phyloP scores from a whole-genome alignment of 2,888 invertebrate species.

The Dromius quadrimaculatus region DNA sequence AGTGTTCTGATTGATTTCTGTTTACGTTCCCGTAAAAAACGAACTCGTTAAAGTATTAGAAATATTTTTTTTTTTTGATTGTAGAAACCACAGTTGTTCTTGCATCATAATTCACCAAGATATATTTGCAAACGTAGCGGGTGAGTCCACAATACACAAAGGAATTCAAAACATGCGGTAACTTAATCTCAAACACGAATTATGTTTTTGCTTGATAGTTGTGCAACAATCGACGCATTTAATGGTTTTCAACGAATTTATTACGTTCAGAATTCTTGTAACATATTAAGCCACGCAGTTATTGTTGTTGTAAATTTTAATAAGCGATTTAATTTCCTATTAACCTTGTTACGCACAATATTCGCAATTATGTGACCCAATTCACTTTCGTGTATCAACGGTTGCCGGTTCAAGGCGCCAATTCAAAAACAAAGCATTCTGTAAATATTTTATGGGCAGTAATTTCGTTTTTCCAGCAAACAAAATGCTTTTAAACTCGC shows the following conservation, averaged over 20 bases:
- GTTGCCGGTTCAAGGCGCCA: constrained; percentile 20
- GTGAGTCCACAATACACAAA: constrained; percentile 20
- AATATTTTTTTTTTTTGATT: no score
- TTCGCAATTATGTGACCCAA: no score
- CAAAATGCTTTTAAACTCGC: constrained; percentile 19
- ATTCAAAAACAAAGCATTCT: not conserved
- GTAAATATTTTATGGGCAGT: constrained; percentile 7
- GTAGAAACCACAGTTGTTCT: not conserved
- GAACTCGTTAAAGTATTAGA: no score
- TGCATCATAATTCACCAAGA: constrained; percentile 8
- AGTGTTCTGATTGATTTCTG: no score
- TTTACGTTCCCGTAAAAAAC: no score
- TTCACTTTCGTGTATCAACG: constrained; percentile 28
- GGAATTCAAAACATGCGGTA: constrained; percentile 25
- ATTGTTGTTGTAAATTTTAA: no score
- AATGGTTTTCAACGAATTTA: no score
- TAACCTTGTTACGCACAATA: no score
- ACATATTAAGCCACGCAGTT: not conserved
- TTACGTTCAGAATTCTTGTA: no score
- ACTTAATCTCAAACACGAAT: constrained; percentile 20
- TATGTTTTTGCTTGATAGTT: constrained; percentile 28
- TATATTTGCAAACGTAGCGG: constrained; percentile 31
- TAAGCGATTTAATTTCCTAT: no score
- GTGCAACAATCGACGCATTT: constrained; percentile 4
- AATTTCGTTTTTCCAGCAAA: constrained; percentile 10